Evolutionary conservation across 1,140 invertebrate genomes (phyloP), one percentile per base, ranked within the genome.

Genomic region (Leptonema lineaticorne): DNA sequence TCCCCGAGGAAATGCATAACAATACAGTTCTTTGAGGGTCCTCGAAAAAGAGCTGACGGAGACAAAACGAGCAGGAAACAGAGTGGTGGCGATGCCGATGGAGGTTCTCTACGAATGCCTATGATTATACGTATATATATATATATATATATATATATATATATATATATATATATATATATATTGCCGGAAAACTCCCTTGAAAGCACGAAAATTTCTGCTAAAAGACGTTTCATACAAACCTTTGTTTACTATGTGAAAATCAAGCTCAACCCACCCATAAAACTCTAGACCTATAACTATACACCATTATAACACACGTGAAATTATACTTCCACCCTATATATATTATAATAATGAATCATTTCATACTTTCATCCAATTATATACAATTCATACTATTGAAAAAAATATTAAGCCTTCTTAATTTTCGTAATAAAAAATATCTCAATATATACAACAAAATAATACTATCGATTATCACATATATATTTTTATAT

Each of bases 41-140:
- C 63, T 70, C 59, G 60, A 64, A 63, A 71, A 68, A 63, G 64
- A 67, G 69, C 69, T 68, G 69, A 71, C 69, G 45, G 27, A 60
- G 65, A 60, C 30, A 58, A 67, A 59, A 60, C 57, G 57, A 37
- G 41, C 45, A 20, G 65, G 56, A 29, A 45, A 37, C 29, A n/a
- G 53, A 60, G 48, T 18, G 20, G 26, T 24, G 33, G 20, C 26
- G 56, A 45, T 6, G 53, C 46, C 18, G 33, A 11, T 28, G 62
- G 9, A 18, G 45, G 26, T n/a, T 22, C 56, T 11, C 24, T 29
- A 22, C 48, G 46, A 59, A 57, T n/a, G n/a, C n/a, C n/a, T n/a
- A n/a, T n/a, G n/a, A n/a, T n/a, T n/a, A n/a, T n/a, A n/a, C n/a
- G n/a, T 33, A 53, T 53, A 46, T 50, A 58, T 48, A 29, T 66